Evolutionary conservation across 2,888 invertebrate genomes (phyloP).

Genomic region (Pandemis cinnamomeana): DNA sequence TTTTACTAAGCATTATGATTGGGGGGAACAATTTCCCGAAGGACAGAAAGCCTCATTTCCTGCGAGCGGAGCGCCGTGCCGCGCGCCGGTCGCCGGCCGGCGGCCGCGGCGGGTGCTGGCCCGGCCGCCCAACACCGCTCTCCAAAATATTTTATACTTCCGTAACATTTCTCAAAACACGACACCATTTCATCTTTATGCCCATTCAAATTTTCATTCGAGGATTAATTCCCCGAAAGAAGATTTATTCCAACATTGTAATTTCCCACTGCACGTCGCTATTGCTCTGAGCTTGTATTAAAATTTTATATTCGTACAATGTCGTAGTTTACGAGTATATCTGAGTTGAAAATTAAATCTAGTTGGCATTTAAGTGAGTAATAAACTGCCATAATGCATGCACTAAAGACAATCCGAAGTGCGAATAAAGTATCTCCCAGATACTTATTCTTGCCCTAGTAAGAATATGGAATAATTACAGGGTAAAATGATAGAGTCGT

Average conservation of each 20-base stretch:
- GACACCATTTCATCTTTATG: slow-evolving; percentile 62
- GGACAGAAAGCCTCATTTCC: slow-evolving; percentile 81
- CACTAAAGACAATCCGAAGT: background rate
- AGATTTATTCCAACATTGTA: slow-evolving; percentile 34
- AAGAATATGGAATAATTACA: background rate
- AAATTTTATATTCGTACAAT: background rate
- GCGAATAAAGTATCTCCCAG: slow-evolving; percentile 1
- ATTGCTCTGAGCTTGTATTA: slow-evolving; percentile 13
- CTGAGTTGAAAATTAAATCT: background rate
- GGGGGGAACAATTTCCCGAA: slow-evolving; percentile 81
- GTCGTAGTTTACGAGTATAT: background rate
- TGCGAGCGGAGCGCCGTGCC: slow-evolving; percentile 65
- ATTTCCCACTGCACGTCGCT: slow-evolving; percentile 33
- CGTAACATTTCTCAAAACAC: slow-evolving; percentile 75
- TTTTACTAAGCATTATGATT: slow-evolving; percentile 78
- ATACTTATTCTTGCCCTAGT: background rate
- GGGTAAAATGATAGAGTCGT: background rate
- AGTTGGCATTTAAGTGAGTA: background rate
- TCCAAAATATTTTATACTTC: slow-evolving; percentile 80
- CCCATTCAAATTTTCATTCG: slow-evolving; percentile 61
- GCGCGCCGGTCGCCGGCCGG: slow-evolving; percentile 31
- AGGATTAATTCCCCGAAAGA: slow-evolving; percentile 41
- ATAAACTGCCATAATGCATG: background rate
- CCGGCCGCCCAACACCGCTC: slow-evolving; percentile 51
- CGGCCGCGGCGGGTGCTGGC: slow-evolving; percentile 8